A percentile compares a stretch with the other conserved stretches of the same genome.
Evolutionary conservation across 2,113 vertebrate genomes (phyloP).

Genomic region (Phyllostomus discolor): DNA sequence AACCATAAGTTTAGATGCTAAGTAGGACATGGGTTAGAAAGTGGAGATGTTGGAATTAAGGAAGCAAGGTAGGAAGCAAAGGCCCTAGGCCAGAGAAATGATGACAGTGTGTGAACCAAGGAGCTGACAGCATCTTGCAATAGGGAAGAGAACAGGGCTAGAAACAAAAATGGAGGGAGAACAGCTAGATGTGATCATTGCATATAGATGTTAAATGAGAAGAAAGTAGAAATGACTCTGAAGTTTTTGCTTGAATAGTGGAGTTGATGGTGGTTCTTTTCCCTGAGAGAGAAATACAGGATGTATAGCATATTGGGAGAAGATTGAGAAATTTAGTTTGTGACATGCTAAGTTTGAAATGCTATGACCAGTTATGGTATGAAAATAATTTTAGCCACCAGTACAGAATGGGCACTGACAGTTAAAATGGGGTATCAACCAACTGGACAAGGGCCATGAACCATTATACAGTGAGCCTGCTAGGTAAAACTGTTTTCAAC

Average conservation of each 20-base stretch:
- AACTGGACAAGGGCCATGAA: background rate
- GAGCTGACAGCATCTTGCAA: background rate
- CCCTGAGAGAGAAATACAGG: background rate
- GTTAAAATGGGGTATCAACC: background rate
- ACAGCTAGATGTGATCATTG: background rate
- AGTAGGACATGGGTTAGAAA: background rate
- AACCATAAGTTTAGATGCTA: background rate
- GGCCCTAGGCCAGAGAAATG: background rate
- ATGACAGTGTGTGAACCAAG: background rate
- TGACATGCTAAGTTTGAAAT: background rate
- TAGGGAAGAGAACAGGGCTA: background rate
- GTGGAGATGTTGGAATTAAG: background rate
- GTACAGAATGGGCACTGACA: background rate
- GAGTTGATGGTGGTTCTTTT: background rate
- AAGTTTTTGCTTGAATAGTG: background rate
- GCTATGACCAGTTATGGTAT: background rate
- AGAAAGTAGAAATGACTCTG: background rate
- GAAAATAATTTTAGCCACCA: background rate
- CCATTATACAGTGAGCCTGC: rapidly evolving
- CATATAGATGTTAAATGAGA: background rate
- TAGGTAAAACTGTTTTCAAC: background rate
- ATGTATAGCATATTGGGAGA: background rate
- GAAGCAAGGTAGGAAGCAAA: background rate
- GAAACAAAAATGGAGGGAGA: background rate
- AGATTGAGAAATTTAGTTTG: background rate